A percentile compares a stretch with the other conserved stretches of the same genome.
These are phyloP conservation scores for Drosophila setosimentum DNA, from an alignment of 2,888 invertebrate species.

Conservation along the genomic window DNA sequence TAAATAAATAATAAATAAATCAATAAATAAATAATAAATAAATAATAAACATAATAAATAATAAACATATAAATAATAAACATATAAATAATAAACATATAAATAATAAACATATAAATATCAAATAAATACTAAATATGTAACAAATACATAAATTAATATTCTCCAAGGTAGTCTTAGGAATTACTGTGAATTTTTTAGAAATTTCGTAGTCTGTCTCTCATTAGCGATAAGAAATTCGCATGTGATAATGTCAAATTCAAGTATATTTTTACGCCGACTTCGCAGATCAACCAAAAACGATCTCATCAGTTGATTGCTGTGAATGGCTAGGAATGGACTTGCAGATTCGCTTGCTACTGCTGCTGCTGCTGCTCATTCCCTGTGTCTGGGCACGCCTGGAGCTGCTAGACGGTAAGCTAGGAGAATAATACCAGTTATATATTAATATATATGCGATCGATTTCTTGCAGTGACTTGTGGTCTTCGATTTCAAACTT, in stretches of 20 bases:
- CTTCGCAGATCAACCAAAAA: background rate
- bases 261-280: background rate
- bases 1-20: too few species aligned
- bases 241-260: background rate
- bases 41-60: background rate
- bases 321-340: constrained; percentile 10
- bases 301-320: constrained; percentile 29
- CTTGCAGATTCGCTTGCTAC: too few species aligned
- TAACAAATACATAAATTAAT: background rate
- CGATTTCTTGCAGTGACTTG: constrained; percentile 1
- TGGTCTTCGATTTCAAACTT: background rate
- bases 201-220: background rate
- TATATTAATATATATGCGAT: background rate
- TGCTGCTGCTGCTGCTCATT: background rate
- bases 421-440: background rate
- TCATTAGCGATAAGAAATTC: background rate
- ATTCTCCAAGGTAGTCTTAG: rapidly evolving
- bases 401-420: constrained; percentile 11
- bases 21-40: background rate
- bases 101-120: background rate
- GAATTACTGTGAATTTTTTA: background rate
- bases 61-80: too few species aligned
- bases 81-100: too few species aligned
- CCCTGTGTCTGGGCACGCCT: background rate
- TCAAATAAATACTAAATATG: background rate